phyloP scores from a whole-genome alignment of 2,888 invertebrate species.

The Empis stercorea region DNA sequence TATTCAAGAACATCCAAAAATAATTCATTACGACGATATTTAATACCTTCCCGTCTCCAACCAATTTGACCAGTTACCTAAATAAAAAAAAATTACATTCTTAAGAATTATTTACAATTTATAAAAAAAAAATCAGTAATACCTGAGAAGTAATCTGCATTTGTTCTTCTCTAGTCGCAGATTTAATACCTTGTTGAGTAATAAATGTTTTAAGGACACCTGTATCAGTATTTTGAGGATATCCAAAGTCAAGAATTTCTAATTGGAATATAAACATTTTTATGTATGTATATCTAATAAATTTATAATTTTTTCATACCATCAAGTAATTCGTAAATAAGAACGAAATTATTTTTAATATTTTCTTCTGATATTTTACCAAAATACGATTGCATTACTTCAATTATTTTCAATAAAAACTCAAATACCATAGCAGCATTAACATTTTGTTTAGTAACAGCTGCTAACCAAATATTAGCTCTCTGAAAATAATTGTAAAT shows the following conservation, averaged over 20 bases:
- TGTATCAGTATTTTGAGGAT: constrained; percentile 99
- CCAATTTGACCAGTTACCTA: constrained; percentile 91
- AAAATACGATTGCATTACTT: constrained; percentile 99
- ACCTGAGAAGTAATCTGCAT: constrained; percentile 95
- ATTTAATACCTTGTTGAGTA: constrained; percentile 98
- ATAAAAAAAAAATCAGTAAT: background rate
- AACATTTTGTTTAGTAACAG: constrained; percentile 99
- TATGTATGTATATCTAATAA: no score
- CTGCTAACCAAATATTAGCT: constrained; percentile 98
- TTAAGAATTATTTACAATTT: no score
- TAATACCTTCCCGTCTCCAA: constrained; percentile 98
- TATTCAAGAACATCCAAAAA: constrained; percentile 98
- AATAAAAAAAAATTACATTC: background rate
- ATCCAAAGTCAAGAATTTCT: constrained; percentile 99
- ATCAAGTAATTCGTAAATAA: constrained; percentile 97
- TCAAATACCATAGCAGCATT: constrained; percentile 99
- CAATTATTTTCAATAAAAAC: constrained; percentile 92
- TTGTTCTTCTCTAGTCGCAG: constrained; percentile 98
- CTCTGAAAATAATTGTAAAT: constrained; percentile 46
- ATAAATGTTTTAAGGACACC: constrained; percentile 99
- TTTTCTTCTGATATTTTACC: constrained; percentile 99
- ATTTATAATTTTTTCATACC: no score
- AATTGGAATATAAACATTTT: constrained; percentile 25
- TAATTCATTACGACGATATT: constrained; percentile 94
- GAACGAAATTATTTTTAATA: constrained; percentile 99